A percentile compares a stretch with the other conserved stretches of the same genome.
These are phyloP conservation scores for Palythoa grandiflora DNA, from an alignment of 92 coral and sea anemone genomes.

Conservation along the genomic window DNA sequence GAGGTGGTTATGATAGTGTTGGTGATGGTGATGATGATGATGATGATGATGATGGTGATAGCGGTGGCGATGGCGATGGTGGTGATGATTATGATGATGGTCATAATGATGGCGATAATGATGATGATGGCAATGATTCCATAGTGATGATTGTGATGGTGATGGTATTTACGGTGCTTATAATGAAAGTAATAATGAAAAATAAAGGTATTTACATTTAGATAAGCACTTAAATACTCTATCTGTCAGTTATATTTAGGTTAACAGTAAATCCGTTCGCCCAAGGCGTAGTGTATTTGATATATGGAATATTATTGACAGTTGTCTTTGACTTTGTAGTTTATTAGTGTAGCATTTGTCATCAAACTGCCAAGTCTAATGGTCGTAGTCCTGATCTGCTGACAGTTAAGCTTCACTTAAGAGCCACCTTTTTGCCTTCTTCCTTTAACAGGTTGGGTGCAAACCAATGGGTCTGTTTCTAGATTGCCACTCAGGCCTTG, in stretches of 20 bases:
- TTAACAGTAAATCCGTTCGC: too few relatives aligned
- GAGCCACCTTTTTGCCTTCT: background rate
- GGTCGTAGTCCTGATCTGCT: background rate
- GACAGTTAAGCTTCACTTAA: background rate
- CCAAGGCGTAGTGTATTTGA: too few relatives aligned
- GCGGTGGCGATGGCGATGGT: background rate
- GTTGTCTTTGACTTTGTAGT: background rate
- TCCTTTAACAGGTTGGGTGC: conserved; percentile 72
- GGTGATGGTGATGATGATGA: background rate
- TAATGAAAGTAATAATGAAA: background rate
- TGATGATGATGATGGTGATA: background rate
- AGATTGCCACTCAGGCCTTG: conserved; percentile 79
- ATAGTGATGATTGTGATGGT: background rate
- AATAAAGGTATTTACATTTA: background rate
- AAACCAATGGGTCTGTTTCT: conserved; percentile 92
- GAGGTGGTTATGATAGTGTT: too few relatives aligned
- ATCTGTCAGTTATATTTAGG: too few relatives aligned
- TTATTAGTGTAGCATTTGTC: background rate
- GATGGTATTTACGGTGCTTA: background rate
- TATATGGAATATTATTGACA: background rate
- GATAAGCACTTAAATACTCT: too few relatives aligned
- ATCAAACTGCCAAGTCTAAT: background rate
- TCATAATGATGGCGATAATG: background rate
- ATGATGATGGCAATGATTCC: background rate
- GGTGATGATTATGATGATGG: background rate